Conservation (phyloP, 2,888 invertebrate species). For the Trichogramma evanescens region DNA sequence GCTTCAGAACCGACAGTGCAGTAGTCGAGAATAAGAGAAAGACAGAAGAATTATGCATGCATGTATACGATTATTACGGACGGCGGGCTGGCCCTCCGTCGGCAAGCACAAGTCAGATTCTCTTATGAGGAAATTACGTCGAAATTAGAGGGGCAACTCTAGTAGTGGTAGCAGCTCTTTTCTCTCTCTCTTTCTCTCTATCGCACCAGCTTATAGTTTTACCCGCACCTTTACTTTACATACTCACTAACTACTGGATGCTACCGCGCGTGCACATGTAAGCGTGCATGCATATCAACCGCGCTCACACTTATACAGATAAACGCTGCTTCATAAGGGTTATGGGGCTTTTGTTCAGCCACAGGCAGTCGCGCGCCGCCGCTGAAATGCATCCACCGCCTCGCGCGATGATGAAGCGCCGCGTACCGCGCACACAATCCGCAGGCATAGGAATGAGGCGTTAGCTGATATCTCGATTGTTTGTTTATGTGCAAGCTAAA, state of each 20-base stretch:
- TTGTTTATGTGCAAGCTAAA: constrained; percentile 2
- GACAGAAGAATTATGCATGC: constrained; percentile 1
- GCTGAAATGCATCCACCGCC: neutral
- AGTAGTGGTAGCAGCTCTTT: too few species aligned
- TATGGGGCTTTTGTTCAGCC: constrained; percentile 15
- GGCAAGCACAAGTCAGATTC: constrained; percentile 12
- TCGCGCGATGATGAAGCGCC: neutral
- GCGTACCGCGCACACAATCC: neutral
- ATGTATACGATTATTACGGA: constrained; percentile 13
- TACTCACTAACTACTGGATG: neutral
- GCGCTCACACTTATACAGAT: neutral
- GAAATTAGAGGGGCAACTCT: constrained; percentile 14
- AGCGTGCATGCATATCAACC: neutral
- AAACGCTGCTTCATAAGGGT: constrained; percentile 18
- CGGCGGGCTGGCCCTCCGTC: neutral
- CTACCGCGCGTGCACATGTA: neutral
- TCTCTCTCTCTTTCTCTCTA: too few species aligned
- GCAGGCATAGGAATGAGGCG: too few species aligned
- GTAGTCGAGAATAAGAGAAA: neutral
- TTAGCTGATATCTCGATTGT: neutral
- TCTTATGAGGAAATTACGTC: constrained; percentile 12
- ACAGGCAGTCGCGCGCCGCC: constrained; percentile 10
- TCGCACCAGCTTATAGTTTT: constrained; percentile 15
- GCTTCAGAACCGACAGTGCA: neutral
- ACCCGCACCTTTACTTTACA: constrained; percentile 12